These are phyloP conservation scores for Agonopterix arenella DNA, from an alignment of 2,888 invertebrate species.

Conservation along the genomic window DNA sequence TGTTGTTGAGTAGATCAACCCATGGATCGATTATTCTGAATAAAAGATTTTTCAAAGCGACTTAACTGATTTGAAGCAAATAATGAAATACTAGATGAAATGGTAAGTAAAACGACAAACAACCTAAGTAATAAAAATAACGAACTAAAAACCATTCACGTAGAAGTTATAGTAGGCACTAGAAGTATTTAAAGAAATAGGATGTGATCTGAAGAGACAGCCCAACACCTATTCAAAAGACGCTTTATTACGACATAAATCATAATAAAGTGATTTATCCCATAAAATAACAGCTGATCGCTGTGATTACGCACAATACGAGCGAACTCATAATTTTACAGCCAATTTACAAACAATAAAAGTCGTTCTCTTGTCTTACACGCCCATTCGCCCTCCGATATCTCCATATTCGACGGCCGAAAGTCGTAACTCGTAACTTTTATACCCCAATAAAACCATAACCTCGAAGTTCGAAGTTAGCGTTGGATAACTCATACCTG, in stretches of 20 bases:
- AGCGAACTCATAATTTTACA: slow-evolving; percentile 75
- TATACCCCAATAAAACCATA: slow-evolving; percentile 73
- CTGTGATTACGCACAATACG: slow-evolving; percentile 70
- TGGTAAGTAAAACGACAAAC: too few species aligned
- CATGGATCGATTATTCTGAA: too few species aligned
- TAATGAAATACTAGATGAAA: too few species aligned
- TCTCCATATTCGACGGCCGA: slow-evolving; percentile 68
- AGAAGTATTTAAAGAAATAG: too few species aligned
- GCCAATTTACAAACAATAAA: slow-evolving; percentile 79
- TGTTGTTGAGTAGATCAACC: slow-evolving; percentile 33
- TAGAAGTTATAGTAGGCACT: too few species aligned
- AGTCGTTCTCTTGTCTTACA: slow-evolving; percentile 71
- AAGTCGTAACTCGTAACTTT: slow-evolving; percentile 69
- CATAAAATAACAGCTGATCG: slow-evolving; percentile 72
- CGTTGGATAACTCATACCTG: slow-evolving; percentile 3
- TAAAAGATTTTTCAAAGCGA: too few species aligned
- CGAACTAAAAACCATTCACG: too few species aligned
- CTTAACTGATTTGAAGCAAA: too few species aligned
- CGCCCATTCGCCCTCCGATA: slow-evolving; percentile 70
- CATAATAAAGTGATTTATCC: slow-evolving; percentile 66
- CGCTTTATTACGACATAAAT: slow-evolving; percentile 33
- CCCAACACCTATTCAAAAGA: too few species aligned
- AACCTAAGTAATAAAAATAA: too few species aligned
- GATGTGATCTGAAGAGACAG: too few species aligned
- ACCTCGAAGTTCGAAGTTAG: slow-evolving; percentile 24